These are phyloP conservation scores for Xanthia togata DNA, from an alignment of 2,888 invertebrate species.

Conservation along the genomic window DNA sequence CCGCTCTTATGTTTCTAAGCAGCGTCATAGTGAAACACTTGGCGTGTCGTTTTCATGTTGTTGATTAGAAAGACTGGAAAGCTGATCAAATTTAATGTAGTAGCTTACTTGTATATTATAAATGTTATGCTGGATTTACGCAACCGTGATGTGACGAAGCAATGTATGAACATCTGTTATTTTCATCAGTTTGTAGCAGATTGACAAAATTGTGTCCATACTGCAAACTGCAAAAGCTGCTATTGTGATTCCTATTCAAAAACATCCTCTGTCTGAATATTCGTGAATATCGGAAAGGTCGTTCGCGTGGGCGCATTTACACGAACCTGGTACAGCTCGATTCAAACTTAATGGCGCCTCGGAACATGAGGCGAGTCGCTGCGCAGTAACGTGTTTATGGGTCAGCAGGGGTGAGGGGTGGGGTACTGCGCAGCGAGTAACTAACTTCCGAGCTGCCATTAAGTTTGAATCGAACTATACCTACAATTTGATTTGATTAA, in stretches of 20 bases:
- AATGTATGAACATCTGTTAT: not conserved
- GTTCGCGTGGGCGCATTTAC: not conserved
- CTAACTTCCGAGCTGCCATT: too few relatives aligned
- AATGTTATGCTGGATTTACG: too few relatives aligned
- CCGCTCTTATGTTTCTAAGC: not conserved
- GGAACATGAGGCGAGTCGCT: too few relatives aligned
- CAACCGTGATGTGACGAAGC: too few relatives aligned
- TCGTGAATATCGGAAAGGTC: not conserved
- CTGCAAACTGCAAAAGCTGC: not conserved
- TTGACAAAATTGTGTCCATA: not conserved
- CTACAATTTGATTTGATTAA: not conserved
- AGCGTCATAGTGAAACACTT: not conserved
- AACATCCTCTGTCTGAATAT: not conserved
- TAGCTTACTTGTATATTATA: too few relatives aligned
- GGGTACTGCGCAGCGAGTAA: too few relatives aligned
- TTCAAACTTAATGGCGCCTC: too few relatives aligned
- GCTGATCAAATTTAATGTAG: not conserved
- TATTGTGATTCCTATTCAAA: not conserved
- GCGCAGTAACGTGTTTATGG: too few relatives aligned
- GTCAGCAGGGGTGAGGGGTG: too few relatives aligned
- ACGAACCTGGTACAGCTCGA: not conserved
- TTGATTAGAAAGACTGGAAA: not conserved
- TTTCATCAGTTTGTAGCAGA: not conserved
- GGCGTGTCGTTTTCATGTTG: not conserved
- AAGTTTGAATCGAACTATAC: too few relatives aligned